phyloP scores from a whole-genome alignment of 2,113 vertebrate genomes.

The Ifrita kowaldi region DNA sequence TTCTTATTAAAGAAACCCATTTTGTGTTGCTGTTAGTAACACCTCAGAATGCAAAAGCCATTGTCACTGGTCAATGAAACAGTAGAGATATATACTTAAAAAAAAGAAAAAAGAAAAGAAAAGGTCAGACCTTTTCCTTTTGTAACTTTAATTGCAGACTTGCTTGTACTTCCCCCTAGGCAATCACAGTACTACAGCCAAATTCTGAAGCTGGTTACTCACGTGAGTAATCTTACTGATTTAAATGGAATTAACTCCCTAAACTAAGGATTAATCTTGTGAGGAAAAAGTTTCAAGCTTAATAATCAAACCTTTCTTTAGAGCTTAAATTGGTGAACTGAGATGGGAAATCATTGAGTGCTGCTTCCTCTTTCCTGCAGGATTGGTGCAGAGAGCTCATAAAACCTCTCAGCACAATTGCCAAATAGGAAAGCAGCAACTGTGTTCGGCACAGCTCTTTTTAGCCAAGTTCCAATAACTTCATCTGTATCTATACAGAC shows the following conservation, averaged over 20 bases:
- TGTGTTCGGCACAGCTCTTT: not conserved
- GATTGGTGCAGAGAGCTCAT: not conserved
- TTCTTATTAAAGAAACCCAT: not conserved
- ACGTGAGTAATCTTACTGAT: constrained; percentile 35
- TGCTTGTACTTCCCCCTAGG: constrained; percentile 44
- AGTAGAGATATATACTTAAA: not conserved
- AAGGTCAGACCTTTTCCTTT: constrained; percentile 39
- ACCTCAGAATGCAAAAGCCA: not conserved
- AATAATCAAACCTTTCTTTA: constrained; percentile 47
- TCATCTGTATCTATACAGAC: not conserved
- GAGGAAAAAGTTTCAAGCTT: not conserved
- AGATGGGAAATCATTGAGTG: not conserved
- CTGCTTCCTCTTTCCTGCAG: constrained; percentile 12
- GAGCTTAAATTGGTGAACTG: not conserved
- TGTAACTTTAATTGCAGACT: constrained; percentile 43
- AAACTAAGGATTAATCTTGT: constrained; percentile 43
- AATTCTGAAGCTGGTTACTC: constrained; percentile 33
- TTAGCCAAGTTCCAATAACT: not conserved
- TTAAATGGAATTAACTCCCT: constrained; percentile 19
- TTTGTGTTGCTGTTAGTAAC: not conserved
- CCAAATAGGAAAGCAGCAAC: not conserved
- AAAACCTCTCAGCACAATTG: not conserved
- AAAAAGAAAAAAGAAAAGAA: not conserved
- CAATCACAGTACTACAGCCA: constrained; percentile 25
- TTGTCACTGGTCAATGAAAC: not conserved